A percentile compares a stretch with the other conserved stretches of the same genome.
Evolutionary conservation across 2,797 vertebrate species (phyloP).

Genomic region (Caiman crocodilus): DNA sequence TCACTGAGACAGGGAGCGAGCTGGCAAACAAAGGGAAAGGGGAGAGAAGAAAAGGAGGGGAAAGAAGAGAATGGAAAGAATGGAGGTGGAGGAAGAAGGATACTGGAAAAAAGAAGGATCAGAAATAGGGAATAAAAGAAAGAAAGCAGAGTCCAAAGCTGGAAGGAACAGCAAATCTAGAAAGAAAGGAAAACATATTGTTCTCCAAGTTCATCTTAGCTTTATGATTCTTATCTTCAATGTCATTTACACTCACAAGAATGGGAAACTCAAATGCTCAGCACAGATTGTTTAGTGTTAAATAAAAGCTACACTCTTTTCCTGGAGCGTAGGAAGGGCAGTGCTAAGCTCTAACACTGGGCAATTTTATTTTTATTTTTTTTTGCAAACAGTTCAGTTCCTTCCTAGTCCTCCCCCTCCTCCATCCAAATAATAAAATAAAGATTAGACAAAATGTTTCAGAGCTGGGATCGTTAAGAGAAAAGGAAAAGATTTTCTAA

Average conservation of each 20-base stretch:
- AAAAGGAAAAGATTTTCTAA: neutral
- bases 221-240: conserved; percentile 61
- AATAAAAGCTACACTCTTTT: conserved; percentile 31
- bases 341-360: neutral
- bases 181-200: conserved; percentile 56
- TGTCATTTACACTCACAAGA: conserved; percentile 59
- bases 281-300: neutral
- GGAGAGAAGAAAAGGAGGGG: conserved; percentile 53
- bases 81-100: conserved; percentile 64
- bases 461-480: neutral
- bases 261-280: conserved; percentile 66
- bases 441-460: neutral
- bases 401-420: neutral
- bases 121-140: conserved; percentile 24
- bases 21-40: conserved; percentile 73
- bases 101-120: conserved; percentile 24
- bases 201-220: conserved; percentile 49
- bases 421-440: neutral
- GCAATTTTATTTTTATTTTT: neutral
- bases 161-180: conserved; percentile 62
- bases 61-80: conserved; percentile 45
- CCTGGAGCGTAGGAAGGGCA: neutral
- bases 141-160: conserved; percentile 51
- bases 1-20: conserved; percentile 69
- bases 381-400: conserved; percentile 47